Evolutionary conservation across 1,140 invertebrate genomes (phyloP), one percentile per base, ranked within the genome.

Genomic region (Drosophila obscura): DNA sequence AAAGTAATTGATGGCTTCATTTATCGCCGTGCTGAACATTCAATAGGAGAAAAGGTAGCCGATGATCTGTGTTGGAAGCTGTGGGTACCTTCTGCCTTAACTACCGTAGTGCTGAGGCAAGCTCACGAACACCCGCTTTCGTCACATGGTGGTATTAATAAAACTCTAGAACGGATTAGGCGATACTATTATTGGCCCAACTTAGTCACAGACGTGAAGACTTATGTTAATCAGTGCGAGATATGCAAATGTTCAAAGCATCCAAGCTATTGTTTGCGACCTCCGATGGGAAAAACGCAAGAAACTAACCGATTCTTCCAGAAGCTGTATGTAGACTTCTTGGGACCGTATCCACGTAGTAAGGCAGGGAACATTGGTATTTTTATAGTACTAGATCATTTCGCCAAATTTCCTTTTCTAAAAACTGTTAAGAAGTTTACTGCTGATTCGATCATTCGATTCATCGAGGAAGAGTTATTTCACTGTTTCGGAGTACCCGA

Each of bases 141-240:
- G 16, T 55, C 52, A 8, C 56, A 58, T 11, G 28, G 56, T 28
- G 56, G 56, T 8, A 28, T 58, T 13, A 46, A 16, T 9, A 58
- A 58, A 13, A 31, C 43, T 2, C 16, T 58, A 7, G 43, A 58
- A 8, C 43, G 43, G 13, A 58, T 46, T 7, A 15, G 56, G 13
- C 56, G 43, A 28, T 46, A 31, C 28, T 58, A 31, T n/a, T 58
- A 58, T 43, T 45, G 55, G 15, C 22, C 19, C 2, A 57, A 57
- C 5, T 5, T 45, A 5, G 55, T 28, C 24, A 11, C 22, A 1
- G 41, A 57, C 15, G 55, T 45, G 26, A 24, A 26, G n/a, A 26
- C 45, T 5, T 48, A 48, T 59, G 22, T 48, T 22, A 59, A 48
- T 59, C 11, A 8, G 4, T 59, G 28, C 31, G 24, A n/a, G 5